A percentile compares a stretch with the other conserved stretches of the same genome.
These are phyloP conservation scores for Scaptodrosophila lebanonensis DNA, from an alignment of 1,140 invertebrate species.

Conservation along the genomic window DNA sequence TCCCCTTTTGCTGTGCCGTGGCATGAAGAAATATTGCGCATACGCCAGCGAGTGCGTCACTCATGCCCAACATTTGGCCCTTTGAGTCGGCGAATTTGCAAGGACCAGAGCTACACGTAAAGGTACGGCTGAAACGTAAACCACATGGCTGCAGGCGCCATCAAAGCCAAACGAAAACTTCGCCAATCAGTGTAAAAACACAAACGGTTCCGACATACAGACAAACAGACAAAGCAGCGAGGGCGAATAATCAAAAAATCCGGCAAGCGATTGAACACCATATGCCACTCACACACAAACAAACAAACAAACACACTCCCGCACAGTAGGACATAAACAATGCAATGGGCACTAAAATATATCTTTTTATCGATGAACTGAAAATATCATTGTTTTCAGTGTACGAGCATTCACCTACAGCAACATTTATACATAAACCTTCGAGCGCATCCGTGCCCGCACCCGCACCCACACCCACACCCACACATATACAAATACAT, in stretches of 20 bases:
- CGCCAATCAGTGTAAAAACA: constrained; percentile 73
- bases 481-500: constrained; percentile 31
- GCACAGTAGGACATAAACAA: constrained; percentile 53
- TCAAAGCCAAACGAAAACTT: constrained; percentile 68
- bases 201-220: constrained; percentile 8
- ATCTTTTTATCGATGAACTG: constrained; percentile 49
- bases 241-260: constrained; percentile 67
- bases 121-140: constrained; percentile 47
- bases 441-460: background rate
- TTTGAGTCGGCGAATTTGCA: constrained; percentile 53
- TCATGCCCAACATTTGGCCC: constrained; percentile 37
- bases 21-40: too few relatives aligned
- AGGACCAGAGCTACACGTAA: constrained; percentile 10
- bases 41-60: too few relatives aligned
- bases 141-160: constrained; percentile 64
- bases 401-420: constrained; percentile 1
- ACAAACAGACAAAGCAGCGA: constrained; percentile 23
- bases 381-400: constrained; percentile 54
- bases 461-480: background rate
- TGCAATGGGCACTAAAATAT: constrained; percentile 61
- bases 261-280: constrained; percentile 44
- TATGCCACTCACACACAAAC: constrained; percentile 27
- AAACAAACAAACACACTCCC: constrained; percentile 34
- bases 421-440: background rate
- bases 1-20: too few relatives aligned